Conservation (phyloP, 2,888 invertebrate genomes). For the Himalopsyche anomala region DNA sequence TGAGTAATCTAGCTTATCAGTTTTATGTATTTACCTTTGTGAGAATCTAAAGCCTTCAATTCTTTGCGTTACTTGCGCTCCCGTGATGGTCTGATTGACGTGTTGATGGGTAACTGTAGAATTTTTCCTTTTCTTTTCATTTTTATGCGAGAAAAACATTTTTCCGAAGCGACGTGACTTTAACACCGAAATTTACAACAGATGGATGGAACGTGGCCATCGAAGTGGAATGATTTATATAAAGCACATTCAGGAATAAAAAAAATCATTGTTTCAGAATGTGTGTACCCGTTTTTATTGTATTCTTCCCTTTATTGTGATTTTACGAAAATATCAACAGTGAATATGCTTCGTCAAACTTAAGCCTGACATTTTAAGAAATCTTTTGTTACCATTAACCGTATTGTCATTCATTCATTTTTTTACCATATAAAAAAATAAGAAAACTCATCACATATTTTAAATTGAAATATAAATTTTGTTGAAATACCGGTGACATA, state of each 20-base stretch:
- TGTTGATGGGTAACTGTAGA: conserved; percentile 14
- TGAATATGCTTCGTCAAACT: too few species aligned
- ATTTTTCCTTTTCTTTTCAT: background rate
- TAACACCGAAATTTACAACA: conserved; percentile 12
- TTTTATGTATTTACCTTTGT: background rate
- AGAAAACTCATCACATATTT: too few species aligned
- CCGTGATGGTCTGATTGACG: background rate
- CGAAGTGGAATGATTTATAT: conserved; percentile 1
- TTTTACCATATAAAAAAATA: too few species aligned
- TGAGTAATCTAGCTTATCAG: conserved; percentile 15
- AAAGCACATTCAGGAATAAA: background rate
- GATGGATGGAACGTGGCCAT: conserved; percentile 1
- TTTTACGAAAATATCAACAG: too few species aligned
- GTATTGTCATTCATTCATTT: too few species aligned
- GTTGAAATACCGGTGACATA: too few species aligned
- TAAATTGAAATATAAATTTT: too few species aligned
- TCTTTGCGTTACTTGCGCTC: background rate
- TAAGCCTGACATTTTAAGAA: too few species aligned
- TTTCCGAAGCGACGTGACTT: conserved; percentile 9
- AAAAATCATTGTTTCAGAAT: background rate
- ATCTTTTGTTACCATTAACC: too few species aligned
- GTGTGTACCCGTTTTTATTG: background rate
- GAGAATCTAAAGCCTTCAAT: background rate
- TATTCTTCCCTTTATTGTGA: background rate
- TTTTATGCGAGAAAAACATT: conserved; percentile 29